Conservation (phyloP, 2,888 invertebrate genomes). For the Tipula lateralis region DNA sequence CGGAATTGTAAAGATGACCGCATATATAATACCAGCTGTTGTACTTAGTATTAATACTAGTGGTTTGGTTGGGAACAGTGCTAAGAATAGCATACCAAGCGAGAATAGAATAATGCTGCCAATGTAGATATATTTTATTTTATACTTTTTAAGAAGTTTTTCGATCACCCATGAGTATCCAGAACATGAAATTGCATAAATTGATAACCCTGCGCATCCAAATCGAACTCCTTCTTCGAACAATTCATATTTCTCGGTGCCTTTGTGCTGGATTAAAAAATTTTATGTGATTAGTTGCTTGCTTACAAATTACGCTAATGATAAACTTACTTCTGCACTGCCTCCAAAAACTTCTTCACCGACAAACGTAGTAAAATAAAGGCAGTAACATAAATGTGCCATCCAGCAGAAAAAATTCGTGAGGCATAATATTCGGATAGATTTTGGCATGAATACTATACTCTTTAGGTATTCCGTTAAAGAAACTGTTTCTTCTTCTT, state of each 20-base stretch:
- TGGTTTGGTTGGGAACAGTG: slow-evolving; percentile 47
- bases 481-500: slow-evolving; percentile 39
- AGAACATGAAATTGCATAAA: slow-evolving; percentile 49
- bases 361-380: slow-evolving; percentile 64
- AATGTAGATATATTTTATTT: slow-evolving; percentile 45
- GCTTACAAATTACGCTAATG: no score
- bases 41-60: slow-evolving; percentile 47
- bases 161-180: slow-evolving; percentile 47
- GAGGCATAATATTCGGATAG: slow-evolving; percentile 55
- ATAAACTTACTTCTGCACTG: slow-evolving; percentile 50
- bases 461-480: slow-evolving; percentile 50
- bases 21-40: slow-evolving; percentile 48
- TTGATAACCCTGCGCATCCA: slow-evolving; percentile 49
- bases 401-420: slow-evolving; percentile 64
- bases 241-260: slow-evolving; percentile 38
- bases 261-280: slow-evolving; percentile 30
- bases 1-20: slow-evolving; percentile 49
- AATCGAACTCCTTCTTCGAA: slow-evolving; percentile 49
- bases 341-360: slow-evolving; percentile 59
- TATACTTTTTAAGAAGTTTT: slow-evolving; percentile 45
- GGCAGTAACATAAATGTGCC: slow-evolving; percentile 61
- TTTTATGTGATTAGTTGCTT: neutral
- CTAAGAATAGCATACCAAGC: slow-evolving; percentile 48
- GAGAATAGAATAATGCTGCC: slow-evolving; percentile 46
- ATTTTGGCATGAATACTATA: slow-evolving; percentile 57